These are phyloP conservation scores for Helleia helle DNA, from an alignment of 2,888 invertebrate species.

Conservation along the genomic window DNA sequence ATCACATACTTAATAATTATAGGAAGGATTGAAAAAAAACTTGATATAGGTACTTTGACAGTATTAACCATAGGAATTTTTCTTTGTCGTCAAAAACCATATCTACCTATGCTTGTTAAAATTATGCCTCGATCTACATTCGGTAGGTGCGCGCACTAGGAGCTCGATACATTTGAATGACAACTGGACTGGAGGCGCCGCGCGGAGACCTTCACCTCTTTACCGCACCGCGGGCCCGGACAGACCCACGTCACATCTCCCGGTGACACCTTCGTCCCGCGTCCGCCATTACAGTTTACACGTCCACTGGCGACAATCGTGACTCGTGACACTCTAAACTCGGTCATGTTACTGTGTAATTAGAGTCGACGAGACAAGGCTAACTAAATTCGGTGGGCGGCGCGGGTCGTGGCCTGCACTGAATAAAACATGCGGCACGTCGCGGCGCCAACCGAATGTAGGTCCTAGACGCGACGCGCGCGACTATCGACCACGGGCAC, in stretches of 20 bases:
- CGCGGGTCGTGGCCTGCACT: conserved; percentile 52
- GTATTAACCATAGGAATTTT: too few species aligned
- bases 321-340: conserved; percentile 53
- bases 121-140: conserved; percentile 5
- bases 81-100: neutral
- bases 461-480: conserved; percentile 29
- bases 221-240: neutral
- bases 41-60: too few species aligned
- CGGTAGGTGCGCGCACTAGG: neutral
- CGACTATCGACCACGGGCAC: conserved; percentile 15
- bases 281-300: conserved; percentile 28
- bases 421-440: conserved; percentile 57
- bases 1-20: too few species aligned
- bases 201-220: conserved; percentile 6
- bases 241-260: conserved; percentile 10
- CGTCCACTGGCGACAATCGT: conserved; percentile 49
- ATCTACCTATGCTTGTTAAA: neutral
- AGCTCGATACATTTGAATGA: neutral
- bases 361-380: conserved; percentile 47
- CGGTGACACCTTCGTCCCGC: conserved; percentile 19
- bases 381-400: conserved; percentile 62
- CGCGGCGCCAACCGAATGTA: conserved; percentile 47
- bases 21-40: too few species aligned
- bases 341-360: conserved; percentile 59
- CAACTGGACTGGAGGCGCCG: conserved; percentile 7